Percentiles rank a stretch among this genome's conserved stretches.
Evolutionary conservation across 2,797 vertebrate genomes (phyloP).

Genomic region (Callimico goeldii): DNA sequence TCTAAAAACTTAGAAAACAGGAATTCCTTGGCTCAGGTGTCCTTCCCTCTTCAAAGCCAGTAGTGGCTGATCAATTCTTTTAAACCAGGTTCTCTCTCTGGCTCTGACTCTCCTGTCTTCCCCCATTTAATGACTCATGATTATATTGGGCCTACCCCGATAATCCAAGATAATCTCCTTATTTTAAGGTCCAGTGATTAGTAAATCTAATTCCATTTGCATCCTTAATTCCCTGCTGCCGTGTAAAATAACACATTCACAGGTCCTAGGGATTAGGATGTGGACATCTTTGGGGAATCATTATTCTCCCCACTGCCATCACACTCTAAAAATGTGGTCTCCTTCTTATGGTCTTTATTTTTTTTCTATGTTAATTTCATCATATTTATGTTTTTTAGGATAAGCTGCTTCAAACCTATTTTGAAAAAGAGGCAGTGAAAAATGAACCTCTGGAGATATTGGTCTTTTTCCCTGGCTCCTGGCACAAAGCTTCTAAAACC

Average conservation of each 20-base stretch:
- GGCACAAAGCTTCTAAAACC: neutral
- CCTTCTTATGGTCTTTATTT: neutral
- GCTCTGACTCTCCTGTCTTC: neutral
- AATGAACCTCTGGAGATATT: neutral
- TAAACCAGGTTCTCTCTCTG: neutral
- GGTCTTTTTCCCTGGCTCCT: neutral
- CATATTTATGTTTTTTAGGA: neutral
- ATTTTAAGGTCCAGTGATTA: neutral
- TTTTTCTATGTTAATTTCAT: neutral
- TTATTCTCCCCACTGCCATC: neutral
- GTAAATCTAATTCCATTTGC: conserved; percentile 1
- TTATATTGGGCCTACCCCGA: neutral
- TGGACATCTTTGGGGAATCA: neutral
- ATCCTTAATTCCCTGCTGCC: neutral
- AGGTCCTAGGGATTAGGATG: neutral
- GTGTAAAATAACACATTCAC: neutral
- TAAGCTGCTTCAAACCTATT: neutral
- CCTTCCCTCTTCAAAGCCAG: neutral
- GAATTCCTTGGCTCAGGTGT: neutral
- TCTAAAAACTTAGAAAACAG: neutral
- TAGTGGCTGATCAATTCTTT: neutral
- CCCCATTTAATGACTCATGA: neutral
- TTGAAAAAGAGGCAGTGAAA: neutral
- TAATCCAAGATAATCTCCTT: neutral
- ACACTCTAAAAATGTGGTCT: neutral